A percentile compares a stretch with the other conserved stretches of the same genome.
These are phyloP conservation scores for Merluccius polli DNA, from an alignment of 2,797 vertebrate genomes.

Conservation along the genomic window DNA sequence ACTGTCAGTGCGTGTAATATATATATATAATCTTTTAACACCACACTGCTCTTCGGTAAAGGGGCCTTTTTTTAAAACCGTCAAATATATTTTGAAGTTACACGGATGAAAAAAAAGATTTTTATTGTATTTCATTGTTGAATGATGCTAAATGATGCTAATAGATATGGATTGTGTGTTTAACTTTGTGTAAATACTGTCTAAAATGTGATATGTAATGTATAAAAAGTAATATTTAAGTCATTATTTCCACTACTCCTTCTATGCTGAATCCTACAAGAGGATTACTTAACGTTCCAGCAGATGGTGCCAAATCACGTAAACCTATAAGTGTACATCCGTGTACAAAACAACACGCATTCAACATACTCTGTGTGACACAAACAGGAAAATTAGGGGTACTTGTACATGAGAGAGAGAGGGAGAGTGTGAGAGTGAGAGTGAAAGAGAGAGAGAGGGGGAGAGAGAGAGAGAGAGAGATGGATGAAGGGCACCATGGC, in stretches of 20 bases:
- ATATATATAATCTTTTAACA: not conserved
- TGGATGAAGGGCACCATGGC: not conserved
- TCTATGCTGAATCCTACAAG: constrained; percentile 2
- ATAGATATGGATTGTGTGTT: not conserved
- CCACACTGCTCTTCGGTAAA: not conserved
- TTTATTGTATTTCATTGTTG: no score
- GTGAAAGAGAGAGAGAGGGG: not conserved
- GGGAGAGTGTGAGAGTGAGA: not conserved
- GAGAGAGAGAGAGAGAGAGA: not conserved
- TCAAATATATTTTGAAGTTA: not conserved
- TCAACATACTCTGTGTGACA: not conserved
- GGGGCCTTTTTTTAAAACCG: not conserved
- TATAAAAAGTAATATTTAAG: not conserved
- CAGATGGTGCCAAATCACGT: constrained; percentile 57
- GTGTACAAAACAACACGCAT: not conserved
- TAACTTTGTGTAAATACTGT: not conserved
- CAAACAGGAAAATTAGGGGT: not conserved
- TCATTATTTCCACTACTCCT: not conserved
- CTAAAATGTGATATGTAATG: not conserved
- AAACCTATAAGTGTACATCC: constrained; percentile 9
- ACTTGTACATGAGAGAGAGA: constrained; percentile 14
- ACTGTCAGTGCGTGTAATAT: constrained; percentile 31
- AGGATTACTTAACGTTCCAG: constrained; percentile 40
- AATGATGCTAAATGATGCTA: not conserved
- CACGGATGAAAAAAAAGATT: not conserved